These are phyloP conservation scores for Cosmopolites sordidus DNA, from an alignment of 2,888 invertebrate genomes.

Conservation along the genomic window DNA sequence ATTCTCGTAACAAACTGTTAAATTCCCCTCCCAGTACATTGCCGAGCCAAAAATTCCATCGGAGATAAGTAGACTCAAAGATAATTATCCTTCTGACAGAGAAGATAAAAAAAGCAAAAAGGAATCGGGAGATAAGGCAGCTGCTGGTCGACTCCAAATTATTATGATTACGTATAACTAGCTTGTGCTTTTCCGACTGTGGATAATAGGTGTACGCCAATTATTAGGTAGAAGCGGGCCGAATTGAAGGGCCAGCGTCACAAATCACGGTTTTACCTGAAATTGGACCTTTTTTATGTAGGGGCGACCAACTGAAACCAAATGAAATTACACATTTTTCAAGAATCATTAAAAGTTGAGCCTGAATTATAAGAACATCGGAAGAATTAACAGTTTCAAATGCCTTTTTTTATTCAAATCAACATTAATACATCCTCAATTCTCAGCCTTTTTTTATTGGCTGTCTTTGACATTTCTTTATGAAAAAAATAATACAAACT, in stretches of 20 bases:
- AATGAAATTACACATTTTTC: too few species aligned
- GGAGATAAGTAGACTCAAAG: conserved; percentile 14
- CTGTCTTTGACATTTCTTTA: too few species aligned
- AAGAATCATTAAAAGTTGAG: too few species aligned
- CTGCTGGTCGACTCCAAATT: conserved; percentile 26
- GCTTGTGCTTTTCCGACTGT: conserved; percentile 24
- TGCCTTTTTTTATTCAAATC: too few species aligned
- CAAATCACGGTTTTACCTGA: conserved; percentile 20
- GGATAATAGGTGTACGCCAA: conserved; percentile 20
- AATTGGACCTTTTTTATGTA: conserved; percentile 7
- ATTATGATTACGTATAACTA: conserved; percentile 24
- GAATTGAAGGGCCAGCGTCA: conserved; percentile 16
- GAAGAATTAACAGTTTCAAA: too few species aligned
- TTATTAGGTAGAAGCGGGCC: conserved; percentile 24
- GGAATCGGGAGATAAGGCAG: conserved; percentile 27
- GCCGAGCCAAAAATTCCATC: conserved; percentile 12
- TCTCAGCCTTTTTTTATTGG: too few species aligned
- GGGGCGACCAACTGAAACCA: too few species aligned
- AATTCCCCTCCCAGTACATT: not conserved
- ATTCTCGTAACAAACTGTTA: conserved; percentile 7
- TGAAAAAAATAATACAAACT: too few species aligned
- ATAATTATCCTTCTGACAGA: conserved; percentile 15
- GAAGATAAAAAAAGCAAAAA: conserved; percentile 26
- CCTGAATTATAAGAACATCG: too few species aligned
- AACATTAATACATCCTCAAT: too few species aligned